phyloP scores from a whole-genome alignment of 92 coral and sea anemone species.

The Heteractis magnifica region DNA sequence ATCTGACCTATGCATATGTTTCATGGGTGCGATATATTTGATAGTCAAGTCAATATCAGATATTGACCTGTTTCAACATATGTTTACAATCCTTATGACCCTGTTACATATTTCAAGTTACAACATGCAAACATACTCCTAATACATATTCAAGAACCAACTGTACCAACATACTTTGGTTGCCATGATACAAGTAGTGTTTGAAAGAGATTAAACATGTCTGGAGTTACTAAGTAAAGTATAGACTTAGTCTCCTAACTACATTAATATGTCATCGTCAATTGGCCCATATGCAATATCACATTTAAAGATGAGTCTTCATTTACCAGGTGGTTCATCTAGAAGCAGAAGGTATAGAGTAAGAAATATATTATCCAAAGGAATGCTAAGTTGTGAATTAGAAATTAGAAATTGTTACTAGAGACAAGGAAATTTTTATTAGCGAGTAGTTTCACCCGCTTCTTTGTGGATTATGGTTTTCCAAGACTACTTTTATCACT shows the following conservation, averaged over 20 bases:
- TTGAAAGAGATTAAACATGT: constrained; percentile 10
- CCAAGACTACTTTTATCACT: too few relatives aligned
- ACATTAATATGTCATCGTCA: background rate
- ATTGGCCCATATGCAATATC: constrained; percentile 21
- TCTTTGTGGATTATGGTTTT: too few relatives aligned
- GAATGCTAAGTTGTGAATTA: background rate
- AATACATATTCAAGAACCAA: background rate
- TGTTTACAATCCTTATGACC: background rate
- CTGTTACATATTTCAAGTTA: background rate
- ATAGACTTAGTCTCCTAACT: background rate
- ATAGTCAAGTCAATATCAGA: background rate
- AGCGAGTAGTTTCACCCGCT: too few relatives aligned
- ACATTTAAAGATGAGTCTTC: constrained; percentile 44
- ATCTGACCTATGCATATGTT: background rate
- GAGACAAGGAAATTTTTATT: background rate
- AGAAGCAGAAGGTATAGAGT: constrained; percentile 39
- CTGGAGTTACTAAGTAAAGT: background rate
- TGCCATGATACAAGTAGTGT: constrained; percentile 29
- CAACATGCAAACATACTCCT: background rate
- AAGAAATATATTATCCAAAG: background rate
- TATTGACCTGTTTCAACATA: background rate
- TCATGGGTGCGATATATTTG: background rate
- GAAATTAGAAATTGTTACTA: background rate
- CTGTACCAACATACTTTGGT: constrained; percentile 23
- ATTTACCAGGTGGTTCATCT: constrained; percentile 36